Evolutionary conservation across 1,140 invertebrate genomes (phyloP).

Genomic region (Neodiprion virginianus): DNA sequence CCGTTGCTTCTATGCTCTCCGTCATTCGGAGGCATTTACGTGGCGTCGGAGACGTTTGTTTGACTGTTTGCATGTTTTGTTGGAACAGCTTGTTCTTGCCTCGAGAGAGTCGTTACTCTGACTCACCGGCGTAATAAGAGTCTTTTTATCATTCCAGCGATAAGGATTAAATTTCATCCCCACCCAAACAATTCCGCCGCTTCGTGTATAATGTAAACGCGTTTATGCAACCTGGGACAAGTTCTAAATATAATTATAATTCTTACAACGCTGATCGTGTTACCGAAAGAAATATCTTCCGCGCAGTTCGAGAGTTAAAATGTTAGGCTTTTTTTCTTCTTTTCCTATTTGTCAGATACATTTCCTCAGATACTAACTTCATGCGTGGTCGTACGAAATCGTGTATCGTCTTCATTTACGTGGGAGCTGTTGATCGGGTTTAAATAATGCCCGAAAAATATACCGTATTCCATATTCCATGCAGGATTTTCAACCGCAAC

Average conservation of each 20-base stretch:
- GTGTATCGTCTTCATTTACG: too few species aligned
- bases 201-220: background rate
- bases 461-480: too few species aligned
- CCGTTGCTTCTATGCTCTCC: too few species aligned
- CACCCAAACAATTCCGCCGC: background rate
- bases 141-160: background rate
- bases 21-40: background rate
- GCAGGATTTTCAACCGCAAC: too few species aligned
- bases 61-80: background rate
- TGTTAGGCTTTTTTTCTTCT: too few species aligned
- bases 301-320: background rate
- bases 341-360: too few species aligned
- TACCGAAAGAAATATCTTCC: background rate
- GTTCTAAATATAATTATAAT: background rate
- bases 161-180: slow-evolving; percentile 3
- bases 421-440: background rate
- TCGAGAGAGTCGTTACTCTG: background rate
- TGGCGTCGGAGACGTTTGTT: background rate
- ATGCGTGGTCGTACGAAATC: too few species aligned
- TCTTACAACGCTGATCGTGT: background rate
- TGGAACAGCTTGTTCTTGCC: slow-evolving; percentile 4
- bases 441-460: too few species aligned
- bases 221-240: too few species aligned
- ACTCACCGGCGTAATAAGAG: slow-evolving; percentile 4
- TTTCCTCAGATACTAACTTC: too few species aligned